Evolutionary conservation across 2,113 vertebrate species (phyloP).

Genomic region (Apodemus sylvaticus): DNA sequence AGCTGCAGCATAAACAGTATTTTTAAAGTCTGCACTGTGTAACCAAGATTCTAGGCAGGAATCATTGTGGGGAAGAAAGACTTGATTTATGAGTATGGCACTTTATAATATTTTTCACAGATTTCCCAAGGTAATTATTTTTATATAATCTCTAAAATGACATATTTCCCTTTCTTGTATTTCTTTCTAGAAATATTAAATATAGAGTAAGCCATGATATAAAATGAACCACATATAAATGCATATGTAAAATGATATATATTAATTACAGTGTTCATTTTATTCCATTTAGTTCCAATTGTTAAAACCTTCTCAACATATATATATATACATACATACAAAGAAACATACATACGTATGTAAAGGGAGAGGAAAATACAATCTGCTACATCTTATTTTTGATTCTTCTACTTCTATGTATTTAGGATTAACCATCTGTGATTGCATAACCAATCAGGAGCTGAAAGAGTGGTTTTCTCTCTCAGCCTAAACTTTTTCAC

Average conservation of each 20-base stretch:
- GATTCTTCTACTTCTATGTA: neutral
- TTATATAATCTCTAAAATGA: neutral
- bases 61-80: neutral
- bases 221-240: neutral
- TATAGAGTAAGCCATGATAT: neutral
- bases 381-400: neutral
- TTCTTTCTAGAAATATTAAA: neutral
- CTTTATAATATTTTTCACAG: slow-evolving; percentile 20
- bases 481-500: neutral
- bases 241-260: neutral
- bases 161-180: neutral
- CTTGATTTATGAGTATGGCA: neutral
- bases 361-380: neutral
- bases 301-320: neutral
- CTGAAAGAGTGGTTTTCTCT: neutral
- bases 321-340: too few species aligned
- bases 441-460: neutral
- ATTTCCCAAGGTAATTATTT: slow-evolving; percentile 20
- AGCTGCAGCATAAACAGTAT: neutral
- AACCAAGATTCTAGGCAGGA: slow-evolving; percentile 4
- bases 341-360: neutral
- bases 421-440: neutral
- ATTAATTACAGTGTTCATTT: neutral
- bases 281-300: neutral
- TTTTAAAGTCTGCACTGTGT: neutral